Base-by-base conservation (phyloP, 2,113 vertebrate species). In the Heterotilapia buettikoferi region DNA sequence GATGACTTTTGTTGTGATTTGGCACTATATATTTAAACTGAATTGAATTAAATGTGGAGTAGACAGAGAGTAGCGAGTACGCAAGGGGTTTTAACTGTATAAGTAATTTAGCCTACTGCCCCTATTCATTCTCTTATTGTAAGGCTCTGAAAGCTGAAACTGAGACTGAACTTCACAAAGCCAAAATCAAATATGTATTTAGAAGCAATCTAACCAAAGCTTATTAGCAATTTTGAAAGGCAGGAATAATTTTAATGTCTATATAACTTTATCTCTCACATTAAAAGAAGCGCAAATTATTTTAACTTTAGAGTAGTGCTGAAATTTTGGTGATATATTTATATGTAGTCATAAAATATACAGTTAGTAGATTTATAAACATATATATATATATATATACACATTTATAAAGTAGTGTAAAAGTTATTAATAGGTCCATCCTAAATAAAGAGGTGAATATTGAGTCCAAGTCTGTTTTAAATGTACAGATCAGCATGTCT, bases 361-460 rank as follows among this genome's bases (percentile, higher is more conserved):
- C 31, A 19, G 2, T 4, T 31, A 57, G 21, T 59, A 9, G 2
- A 12, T 56, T 13, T 9, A 9, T 9, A 9, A 4, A 38, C 4
- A 38, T 7, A 21, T 8, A 50, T 45, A 45, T 14, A 45, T 1
- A 45, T 1, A 43, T 6, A 47, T 1, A 53, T 0, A 16, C 0
- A 29, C 5, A 59, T n/a, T 12, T 21, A 38, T 38, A 68, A 40
- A 38, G 4, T 68, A 40, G 63, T 14, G 36, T 68, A 21, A 21
- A 43, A 9, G 13, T 71, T 43, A 43, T 24, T 43, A 16, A 71
- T 26, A 71, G 66, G 12, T 26, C 38, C 7, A 43, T 71, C 36
- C n/a, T 43, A 71, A 38, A 16, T 71, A 43, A 71, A 68, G 6
- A 38, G 33, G 19, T 38, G 19, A 68, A 43, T 26, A 26, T 45